phyloP scores from a whole-genome alignment of 2,113 vertebrate species.

The Oplegnathus fasciatus region DNA sequence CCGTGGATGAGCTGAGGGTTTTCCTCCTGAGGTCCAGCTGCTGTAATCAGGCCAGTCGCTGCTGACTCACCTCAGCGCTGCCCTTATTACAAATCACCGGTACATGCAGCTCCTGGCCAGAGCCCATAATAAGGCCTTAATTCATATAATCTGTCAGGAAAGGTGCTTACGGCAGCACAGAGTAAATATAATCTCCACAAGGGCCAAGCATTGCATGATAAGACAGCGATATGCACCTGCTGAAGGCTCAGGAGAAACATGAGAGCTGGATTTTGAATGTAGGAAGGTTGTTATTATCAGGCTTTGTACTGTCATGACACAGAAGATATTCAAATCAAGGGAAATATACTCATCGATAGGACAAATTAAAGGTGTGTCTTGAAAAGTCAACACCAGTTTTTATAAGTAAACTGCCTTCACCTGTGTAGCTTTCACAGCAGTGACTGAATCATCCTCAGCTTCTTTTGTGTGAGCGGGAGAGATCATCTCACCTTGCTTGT shows the following conservation, averaged over 20 bases:
- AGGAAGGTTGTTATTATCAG: neutral
- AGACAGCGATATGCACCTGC: constrained; percentile 53
- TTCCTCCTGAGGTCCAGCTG: constrained; percentile 69
- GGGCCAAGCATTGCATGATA: constrained; percentile 51
- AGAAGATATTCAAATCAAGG: neutral
- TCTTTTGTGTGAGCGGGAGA: neutral
- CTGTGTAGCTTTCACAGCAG: neutral
- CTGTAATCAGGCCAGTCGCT: constrained; percentile 73
- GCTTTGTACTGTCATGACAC: neutral
- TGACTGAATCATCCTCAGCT: neutral
- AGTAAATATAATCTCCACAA: constrained; percentile 79
- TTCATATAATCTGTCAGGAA: constrained; percentile 83
- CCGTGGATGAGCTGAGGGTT: constrained; percentile 56
- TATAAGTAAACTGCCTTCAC: too few species aligned
- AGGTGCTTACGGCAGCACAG: constrained; percentile 79
- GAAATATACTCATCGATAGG: neutral
- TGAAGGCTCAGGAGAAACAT: constrained; percentile 25
- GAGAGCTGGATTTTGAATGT: constrained; percentile 12
- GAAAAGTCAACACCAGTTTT: neutral
- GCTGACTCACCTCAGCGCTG: constrained; percentile 79
- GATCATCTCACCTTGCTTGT: neutral
- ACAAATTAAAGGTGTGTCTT: neutral
- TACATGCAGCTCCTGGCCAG: constrained; percentile 77
- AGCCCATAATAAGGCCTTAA: constrained; percentile 79
- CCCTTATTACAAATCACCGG: constrained; percentile 81